Conservation (phyloP, 2,797 vertebrate genomes). For the Sebastes paucispinis region DNA sequence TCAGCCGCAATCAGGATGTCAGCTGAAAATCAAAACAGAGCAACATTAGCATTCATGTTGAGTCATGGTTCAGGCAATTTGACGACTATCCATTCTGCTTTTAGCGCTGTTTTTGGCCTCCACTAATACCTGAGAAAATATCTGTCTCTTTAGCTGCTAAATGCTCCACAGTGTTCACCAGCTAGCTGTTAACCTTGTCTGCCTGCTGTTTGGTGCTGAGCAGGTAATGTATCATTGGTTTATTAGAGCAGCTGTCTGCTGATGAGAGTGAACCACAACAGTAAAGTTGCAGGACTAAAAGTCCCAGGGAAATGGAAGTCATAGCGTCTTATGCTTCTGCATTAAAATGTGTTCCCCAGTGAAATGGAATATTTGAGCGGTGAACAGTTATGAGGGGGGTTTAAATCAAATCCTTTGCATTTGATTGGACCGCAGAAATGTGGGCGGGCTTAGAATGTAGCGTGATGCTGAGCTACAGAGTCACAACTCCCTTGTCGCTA, state of each 20-base stretch:
- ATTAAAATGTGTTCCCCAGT: background rate
- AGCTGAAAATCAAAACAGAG: background rate
- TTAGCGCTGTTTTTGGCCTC: background rate
- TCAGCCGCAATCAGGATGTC: background rate
- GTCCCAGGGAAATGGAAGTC: background rate
- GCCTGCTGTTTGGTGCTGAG: background rate
- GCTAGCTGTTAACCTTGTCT: background rate
- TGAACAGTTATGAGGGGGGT: background rate
- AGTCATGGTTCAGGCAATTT: background rate
- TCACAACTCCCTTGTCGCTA: background rate
- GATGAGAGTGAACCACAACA: background rate
- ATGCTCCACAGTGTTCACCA: background rate
- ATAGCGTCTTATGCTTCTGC: background rate
- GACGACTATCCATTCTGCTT: background rate
- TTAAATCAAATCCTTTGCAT: too few relatives aligned
- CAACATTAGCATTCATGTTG: background rate
- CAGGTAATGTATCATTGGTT: background rate
- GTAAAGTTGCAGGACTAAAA: background rate
- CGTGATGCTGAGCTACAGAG: too few relatives aligned
- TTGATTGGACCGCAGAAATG: too few relatives aligned
- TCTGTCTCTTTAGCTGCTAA: background rate
- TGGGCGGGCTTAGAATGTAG: too few relatives aligned
- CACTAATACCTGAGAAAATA: background rate
- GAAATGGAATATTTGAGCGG: background rate
- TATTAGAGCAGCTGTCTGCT: background rate